phyloP scores from a whole-genome alignment of 1,140 invertebrate genomes.

The Eumaeus atala region DNA sequence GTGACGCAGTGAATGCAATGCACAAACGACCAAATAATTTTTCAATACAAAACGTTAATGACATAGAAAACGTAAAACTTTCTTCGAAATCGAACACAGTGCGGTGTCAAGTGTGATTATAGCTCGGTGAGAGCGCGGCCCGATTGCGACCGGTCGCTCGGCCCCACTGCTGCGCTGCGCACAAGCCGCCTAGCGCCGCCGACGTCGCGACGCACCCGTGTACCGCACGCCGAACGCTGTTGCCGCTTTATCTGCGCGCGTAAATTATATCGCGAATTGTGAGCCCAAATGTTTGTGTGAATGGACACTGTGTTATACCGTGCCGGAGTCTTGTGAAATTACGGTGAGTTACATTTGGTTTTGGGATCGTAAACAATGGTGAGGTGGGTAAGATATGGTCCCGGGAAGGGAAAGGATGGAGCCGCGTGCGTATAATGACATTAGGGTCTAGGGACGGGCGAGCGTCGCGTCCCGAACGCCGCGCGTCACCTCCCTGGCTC shows the following conservation, averaged over 20 bases:
- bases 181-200: conserved; percentile 59
- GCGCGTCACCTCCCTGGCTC: conserved; percentile 23
- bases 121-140: conserved; percentile 62
- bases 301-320: conserved; percentile 9
- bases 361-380: too few species aligned
- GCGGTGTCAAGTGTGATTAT: conserved; percentile 70
- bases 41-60: conserved; percentile 29
- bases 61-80: conserved; percentile 66
- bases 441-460: conserved; percentile 42
- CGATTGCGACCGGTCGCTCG: conserved; percentile 67
- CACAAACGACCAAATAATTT: conserved; percentile 3
- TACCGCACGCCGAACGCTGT: conserved; percentile 34
- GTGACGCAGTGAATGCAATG: neutral
- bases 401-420: conserved; percentile 45
- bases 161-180: conserved; percentile 61
- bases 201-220: conserved; percentile 66
- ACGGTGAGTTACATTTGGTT: conserved; percentile 21
- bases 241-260: conserved; percentile 17
- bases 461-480: conserved; percentile 30
- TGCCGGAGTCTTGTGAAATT: conserved; percentile 19
- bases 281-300: conserved; percentile 13
- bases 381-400: conserved; percentile 24
- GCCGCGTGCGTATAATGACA: conserved; percentile 52
- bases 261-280: conserved; percentile 12
- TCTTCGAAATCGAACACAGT: conserved; percentile 56